Conservation (phyloP, 2,113 vertebrate species). For the Copsychus sechellarum region DNA sequence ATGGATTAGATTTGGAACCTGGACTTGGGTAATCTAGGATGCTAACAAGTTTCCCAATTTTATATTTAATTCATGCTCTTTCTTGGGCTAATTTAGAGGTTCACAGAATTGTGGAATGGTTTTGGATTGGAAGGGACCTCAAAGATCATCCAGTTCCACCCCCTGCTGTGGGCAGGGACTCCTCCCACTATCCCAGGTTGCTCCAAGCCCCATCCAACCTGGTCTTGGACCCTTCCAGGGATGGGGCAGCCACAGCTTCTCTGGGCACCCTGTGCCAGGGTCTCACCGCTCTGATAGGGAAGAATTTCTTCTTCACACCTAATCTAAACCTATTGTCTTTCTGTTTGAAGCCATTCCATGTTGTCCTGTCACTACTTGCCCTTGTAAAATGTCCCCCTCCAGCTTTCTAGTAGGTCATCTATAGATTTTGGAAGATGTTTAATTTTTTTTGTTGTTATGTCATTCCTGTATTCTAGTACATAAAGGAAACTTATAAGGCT, state of each 20-base stretch:
- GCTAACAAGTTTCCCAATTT: neutral
- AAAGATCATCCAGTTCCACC: neutral
- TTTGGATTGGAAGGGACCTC: neutral
- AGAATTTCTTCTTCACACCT: neutral
- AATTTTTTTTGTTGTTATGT: neutral
- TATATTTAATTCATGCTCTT: neutral
- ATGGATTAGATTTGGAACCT: neutral
- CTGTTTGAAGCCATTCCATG: neutral
- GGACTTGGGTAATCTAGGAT: neutral
- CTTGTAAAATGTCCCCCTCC: neutral
- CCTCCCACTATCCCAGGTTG: neutral
- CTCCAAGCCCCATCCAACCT: rapidly evolving
- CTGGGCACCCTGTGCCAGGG: neutral
- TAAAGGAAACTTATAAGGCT: neutral
- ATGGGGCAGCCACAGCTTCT: neutral
- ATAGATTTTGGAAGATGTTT: neutral
- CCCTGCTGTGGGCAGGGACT: neutral
- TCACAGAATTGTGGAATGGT: neutral
- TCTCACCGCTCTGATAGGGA: rapidly evolving
- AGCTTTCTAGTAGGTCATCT: neutral
- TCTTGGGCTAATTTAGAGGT: neutral
- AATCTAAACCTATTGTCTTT: rapidly evolving
- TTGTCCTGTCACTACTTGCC: neutral
- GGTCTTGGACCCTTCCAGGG: neutral
- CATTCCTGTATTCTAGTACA: rapidly evolving